Evolutionary conservation across 2,888 invertebrate species (phyloP).

Genomic region (Hydroisotoma schaefferi): DNA sequence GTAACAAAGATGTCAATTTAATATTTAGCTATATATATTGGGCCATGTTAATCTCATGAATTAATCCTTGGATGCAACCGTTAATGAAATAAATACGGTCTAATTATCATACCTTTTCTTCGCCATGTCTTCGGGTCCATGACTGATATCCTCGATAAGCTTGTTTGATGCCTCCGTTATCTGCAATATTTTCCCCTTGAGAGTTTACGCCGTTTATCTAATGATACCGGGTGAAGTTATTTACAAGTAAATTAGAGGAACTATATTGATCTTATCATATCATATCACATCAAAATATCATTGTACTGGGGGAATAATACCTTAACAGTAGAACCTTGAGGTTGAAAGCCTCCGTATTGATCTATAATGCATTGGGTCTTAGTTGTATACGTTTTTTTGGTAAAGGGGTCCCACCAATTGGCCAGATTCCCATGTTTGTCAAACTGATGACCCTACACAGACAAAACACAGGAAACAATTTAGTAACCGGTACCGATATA

Average conservation of each 20-base stretch:
- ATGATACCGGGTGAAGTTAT: slow-evolving; percentile 48
- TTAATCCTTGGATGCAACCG: not conserved
- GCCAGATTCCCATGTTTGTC: slow-evolving; percentile 57
- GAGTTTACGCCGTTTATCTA: slow-evolving; percentile 74
- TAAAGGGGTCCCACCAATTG: slow-evolving; percentile 56
- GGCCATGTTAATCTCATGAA: not conserved
- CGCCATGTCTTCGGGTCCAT: slow-evolving; percentile 21
- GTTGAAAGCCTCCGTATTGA: slow-evolving; percentile 55
- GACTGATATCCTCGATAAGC: slow-evolving; percentile 29
- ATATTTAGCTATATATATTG: not conserved
- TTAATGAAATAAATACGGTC: not conserved
- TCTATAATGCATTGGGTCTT: slow-evolving; percentile 55
- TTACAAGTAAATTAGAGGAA: not conserved
- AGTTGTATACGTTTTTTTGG: slow-evolving; percentile 53
- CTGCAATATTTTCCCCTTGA: slow-evolving; percentile 92
- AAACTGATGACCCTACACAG: slow-evolving; percentile 55
- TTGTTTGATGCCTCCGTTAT: slow-evolving; percentile 75
- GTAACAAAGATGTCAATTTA: not conserved
- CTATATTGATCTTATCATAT: not conserved
- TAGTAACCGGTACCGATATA: too few species aligned
- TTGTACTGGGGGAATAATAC: slow-evolving; percentile 49
- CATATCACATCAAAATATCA: not conserved
- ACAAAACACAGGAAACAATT: too few species aligned
- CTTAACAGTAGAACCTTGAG: slow-evolving; percentile 49
- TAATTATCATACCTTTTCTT: slow-evolving; percentile 13